These are phyloP conservation scores for Pedionomus torquatus DNA, from an alignment of 2,113 vertebrate species.

Conservation along the genomic window DNA sequence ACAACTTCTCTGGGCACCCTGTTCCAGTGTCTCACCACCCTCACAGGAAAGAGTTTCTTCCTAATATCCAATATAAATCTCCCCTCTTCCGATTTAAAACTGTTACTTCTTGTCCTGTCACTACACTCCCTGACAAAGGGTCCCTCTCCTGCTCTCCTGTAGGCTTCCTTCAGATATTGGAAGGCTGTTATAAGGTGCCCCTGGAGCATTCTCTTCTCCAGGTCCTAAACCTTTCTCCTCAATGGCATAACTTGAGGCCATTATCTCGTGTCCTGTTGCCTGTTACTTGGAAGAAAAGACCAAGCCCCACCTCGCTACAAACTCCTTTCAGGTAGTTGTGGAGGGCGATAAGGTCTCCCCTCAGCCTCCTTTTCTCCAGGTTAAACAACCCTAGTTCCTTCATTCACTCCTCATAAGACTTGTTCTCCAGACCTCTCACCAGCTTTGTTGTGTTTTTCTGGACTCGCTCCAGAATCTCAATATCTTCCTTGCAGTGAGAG, in stretches of 20 bases:
- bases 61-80: neutral
- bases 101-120: too few relatives aligned
- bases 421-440: neutral
- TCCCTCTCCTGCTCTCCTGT: too few relatives aligned
- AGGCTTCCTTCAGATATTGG: too few relatives aligned
- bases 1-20: too few relatives aligned
- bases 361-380: neutral
- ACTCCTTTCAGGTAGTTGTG: neutral
- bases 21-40: too few relatives aligned
- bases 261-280: neutral
- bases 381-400: neutral
- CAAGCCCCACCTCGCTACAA: neutral
- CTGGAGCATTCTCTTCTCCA: too few relatives aligned
- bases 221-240: neutral
- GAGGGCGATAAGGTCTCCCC: neutral
- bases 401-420: neutral
- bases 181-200: too few relatives aligned
- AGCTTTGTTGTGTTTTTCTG: neutral
- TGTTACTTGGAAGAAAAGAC: neutral
- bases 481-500: neutral
- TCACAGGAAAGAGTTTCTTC: too few relatives aligned
- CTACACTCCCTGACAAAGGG: too few relatives aligned
- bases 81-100: too few relatives aligned
- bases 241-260: neutral
- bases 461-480: neutral